Percentiles rank a stretch among this genome's conserved stretches.
These are phyloP conservation scores for Leuciscus waleckii DNA, from an alignment of 2,797 vertebrate genomes.

Conservation along the genomic window DNA sequence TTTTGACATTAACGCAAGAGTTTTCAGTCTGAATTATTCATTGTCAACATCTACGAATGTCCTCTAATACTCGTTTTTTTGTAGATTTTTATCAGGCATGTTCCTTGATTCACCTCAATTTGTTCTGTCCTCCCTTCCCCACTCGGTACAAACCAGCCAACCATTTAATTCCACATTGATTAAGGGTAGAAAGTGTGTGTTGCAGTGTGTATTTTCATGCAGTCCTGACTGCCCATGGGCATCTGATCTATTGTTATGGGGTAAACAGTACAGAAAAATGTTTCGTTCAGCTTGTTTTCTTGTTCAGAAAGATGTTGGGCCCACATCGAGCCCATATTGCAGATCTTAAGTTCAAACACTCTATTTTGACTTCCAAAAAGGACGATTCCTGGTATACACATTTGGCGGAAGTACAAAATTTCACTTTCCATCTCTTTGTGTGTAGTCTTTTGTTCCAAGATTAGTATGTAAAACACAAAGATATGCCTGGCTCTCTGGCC, in stretches of 20 bases:
- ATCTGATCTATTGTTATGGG: neutral
- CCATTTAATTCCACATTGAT: neutral
- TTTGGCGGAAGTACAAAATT: neutral
- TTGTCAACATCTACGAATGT: neutral
- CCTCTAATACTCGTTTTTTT: neutral
- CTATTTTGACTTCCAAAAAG: neutral
- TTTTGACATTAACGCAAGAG: neutral
- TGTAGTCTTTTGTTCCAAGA: neutral
- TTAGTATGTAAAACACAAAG: slow-evolving; percentile 14
- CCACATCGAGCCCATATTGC: neutral
- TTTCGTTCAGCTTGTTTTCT: slow-evolving; percentile 7
- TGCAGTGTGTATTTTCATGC: neutral
- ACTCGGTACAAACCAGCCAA: neutral
- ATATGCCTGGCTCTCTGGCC: neutral
- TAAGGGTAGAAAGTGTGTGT: neutral
- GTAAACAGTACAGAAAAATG: neutral
- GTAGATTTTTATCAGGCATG: neutral
- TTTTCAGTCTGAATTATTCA: neutral
- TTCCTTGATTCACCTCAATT: slow-evolving; percentile 2
- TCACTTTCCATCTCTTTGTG: slow-evolving; percentile 16
- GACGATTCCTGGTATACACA: neutral
- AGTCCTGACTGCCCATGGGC: neutral
- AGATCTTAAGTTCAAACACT: neutral
- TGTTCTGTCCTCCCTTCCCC: neutral
- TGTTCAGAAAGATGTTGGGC: slow-evolving; percentile 11